phyloP scores from a whole-genome alignment of 2,797 vertebrate genomes.

The Lepus townsendii region DNA sequence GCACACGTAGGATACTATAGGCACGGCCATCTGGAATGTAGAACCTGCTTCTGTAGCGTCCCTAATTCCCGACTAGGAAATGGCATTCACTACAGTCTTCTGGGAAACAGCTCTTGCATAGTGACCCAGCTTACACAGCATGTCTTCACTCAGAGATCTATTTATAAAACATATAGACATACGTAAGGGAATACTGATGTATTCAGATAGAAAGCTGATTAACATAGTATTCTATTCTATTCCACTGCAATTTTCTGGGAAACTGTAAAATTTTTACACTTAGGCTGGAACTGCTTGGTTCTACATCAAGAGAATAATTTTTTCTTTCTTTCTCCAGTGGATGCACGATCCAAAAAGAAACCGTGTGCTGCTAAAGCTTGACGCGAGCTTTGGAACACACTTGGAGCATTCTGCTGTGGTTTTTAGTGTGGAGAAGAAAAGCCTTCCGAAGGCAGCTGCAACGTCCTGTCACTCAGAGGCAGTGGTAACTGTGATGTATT shows the following conservation, averaged over 20 bases:
- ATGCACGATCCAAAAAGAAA: conserved; percentile 36
- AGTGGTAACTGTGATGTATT: neutral
- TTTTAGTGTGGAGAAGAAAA: conserved; percentile 14
- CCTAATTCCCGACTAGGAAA: neutral
- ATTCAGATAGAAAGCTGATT: conserved; percentile 35
- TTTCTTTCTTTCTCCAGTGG: neutral
- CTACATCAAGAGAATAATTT: neutral
- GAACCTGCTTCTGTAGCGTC: neutral
- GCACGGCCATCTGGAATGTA: neutral
- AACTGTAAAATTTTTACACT: conserved; percentile 9
- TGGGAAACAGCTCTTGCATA: conserved; percentile 39
- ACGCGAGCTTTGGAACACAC: conserved; percentile 13
- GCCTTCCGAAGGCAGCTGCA: conserved; percentile 27
- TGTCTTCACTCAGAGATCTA: conserved; percentile 68
- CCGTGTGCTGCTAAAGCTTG: neutral
- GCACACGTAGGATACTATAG: neutral
- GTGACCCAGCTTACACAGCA: conserved; percentile 44
- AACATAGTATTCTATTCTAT: conserved; percentile 33
- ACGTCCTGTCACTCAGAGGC: neutral
- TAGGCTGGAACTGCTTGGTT: conserved; percentile 14
- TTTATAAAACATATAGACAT: conserved; percentile 75
- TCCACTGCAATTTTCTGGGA: conserved; percentile 36
- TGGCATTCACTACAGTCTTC: neutral
- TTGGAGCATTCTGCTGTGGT: neutral
- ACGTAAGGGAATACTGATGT: conserved; percentile 35